These are phyloP conservation scores for Protobothrops mucrosquamatus DNA, from an alignment of 2,113 vertebrate species.

Conservation along the genomic window DNA sequence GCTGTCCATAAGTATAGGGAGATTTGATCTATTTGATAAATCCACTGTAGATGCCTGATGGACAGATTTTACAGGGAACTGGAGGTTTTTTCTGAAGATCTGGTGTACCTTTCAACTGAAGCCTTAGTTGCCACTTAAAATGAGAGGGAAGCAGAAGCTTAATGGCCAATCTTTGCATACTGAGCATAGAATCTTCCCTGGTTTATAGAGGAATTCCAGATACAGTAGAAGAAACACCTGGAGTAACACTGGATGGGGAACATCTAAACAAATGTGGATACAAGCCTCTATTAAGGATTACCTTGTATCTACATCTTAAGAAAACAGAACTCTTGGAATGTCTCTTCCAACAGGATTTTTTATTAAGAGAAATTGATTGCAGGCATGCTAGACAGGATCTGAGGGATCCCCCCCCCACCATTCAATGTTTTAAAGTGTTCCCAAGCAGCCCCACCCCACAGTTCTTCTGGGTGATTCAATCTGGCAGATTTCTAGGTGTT, in stretches of 20 bases:
- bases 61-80: background rate
- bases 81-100: background rate
- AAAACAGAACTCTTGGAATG: too few relatives aligned
- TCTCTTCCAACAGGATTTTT: too few relatives aligned
- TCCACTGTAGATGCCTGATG: background rate
- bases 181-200: background rate
- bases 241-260: background rate
- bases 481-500: too few relatives aligned
- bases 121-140: background rate
- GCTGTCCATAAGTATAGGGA: background rate
- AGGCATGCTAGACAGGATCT: too few relatives aligned
- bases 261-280: background rate
- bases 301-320: background rate
- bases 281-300: background rate
- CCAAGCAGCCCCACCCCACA: too few relatives aligned
- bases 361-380: too few relatives aligned
- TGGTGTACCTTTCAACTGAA: background rate
- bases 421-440: too few relatives aligned
- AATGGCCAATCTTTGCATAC: background rate
- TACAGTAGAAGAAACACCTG: background rate
- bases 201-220: background rate
- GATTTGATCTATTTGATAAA: background rate
- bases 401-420: too few relatives aligned
- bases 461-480: too few relatives aligned
- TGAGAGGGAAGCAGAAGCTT: background rate